These are phyloP conservation scores for Pteruthius melanotis DNA, from an alignment of 2,113 vertebrate species.

Conservation along the genomic window DNA sequence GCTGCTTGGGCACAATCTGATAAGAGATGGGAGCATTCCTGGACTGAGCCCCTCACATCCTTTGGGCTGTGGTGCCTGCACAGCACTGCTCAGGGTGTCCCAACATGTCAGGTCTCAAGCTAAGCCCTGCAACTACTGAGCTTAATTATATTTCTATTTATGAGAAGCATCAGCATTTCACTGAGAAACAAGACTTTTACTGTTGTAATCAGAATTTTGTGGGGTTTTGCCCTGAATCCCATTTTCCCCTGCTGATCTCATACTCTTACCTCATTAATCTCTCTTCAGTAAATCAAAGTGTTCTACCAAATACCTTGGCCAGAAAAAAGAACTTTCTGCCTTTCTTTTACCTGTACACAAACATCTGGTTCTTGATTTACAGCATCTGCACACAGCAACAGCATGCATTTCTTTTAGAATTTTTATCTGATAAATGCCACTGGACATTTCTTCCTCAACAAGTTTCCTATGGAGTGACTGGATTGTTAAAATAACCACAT, in stretches of 20 bases:
- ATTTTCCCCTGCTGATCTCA: neutral
- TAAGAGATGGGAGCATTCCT: neutral
- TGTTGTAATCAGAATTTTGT: neutral
- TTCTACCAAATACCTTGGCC: neutral
- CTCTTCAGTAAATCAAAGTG: neutral
- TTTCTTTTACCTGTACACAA: neutral
- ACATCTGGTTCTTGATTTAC: neutral
- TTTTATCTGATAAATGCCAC: neutral
- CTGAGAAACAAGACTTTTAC: neutral
- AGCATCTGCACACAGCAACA: neutral
- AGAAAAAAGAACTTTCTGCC: neutral
- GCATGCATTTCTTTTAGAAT: neutral
- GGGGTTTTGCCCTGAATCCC: neutral
- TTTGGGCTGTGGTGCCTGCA: neutral
- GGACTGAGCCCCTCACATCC: neutral
- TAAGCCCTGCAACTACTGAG: neutral
- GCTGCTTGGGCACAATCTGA: neutral
- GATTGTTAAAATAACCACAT: neutral
- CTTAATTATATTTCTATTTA: neutral
- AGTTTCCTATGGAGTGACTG: neutral
- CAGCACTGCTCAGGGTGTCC: neutral
- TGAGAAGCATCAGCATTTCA: neutral
- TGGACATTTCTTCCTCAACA: neutral
- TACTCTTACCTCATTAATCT: neutral
- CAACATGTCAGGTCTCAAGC: neutral